Evolutionary conservation across 2,113 vertebrate genomes (phyloP), one percentile per base, ranked within the genome.

Genomic region (Elanoides forficatus): DNA sequence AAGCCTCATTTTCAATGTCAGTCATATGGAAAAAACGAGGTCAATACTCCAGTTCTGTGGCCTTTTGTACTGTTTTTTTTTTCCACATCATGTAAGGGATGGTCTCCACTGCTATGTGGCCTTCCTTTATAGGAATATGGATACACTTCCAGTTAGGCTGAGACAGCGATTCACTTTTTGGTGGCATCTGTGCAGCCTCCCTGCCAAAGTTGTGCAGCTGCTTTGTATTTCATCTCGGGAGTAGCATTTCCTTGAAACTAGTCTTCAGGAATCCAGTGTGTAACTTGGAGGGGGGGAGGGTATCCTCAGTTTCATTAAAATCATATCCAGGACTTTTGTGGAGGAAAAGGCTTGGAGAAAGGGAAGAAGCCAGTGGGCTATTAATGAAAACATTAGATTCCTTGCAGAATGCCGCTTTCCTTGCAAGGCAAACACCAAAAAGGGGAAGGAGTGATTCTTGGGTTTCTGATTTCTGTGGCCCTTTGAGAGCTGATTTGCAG

Each of bases 191-290:
- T 76, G 63, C 79, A 83, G 68, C 15, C 30, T 91, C 23, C 8
- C 53, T 90, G 96, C 92, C 94, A 96, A 94, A 95, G 92, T 6
- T 93, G 80, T 70, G 88, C 91, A 96, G 96, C 95, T 97, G 97
- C 95, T 97, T 96, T 92, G 92, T 92, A 85, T 96, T 96, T 97
- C 76, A 63, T 91, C 81, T 88, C 0, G 6, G 79, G 86, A 94
- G 76, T 48, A 96, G 70, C 29, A 3, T 96, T 96, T 92, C 92
- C 85, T 92, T 95, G 74, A 90, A 96, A 93, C 70, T 68, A 89
- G 73, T 15, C 56, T 92, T 92, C 72, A 81, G 53, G 83, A 84
- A 95, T 86, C 60, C 65, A 93, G 62, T 93, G 81, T 92, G 53
- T 62, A 91, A 89, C 83, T 81, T 89, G 85, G 80, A 79, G 83